These are phyloP conservation scores for Zaprionus taronus DNA, from an alignment of 1,140 invertebrate genomes.

Conservation along the genomic window DNA sequence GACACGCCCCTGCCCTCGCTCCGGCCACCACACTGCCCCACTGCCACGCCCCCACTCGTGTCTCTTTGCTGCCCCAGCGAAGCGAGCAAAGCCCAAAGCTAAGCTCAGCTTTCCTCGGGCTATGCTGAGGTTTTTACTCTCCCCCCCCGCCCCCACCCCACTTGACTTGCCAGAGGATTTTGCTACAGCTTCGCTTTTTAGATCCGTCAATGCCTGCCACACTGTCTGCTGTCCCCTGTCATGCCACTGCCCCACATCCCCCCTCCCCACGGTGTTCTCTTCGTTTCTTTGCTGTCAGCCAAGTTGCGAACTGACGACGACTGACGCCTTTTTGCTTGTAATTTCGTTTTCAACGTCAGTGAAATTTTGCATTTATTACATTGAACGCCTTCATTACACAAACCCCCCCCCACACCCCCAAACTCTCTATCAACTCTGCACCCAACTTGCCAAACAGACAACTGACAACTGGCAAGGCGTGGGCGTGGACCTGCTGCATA, in stretches of 20 bases:
- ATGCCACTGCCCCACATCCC: not conserved
- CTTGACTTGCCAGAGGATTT: not conserved
- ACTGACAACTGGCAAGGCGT: slow-evolving; percentile 67
- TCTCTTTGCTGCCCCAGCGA: slow-evolving; percentile 9
- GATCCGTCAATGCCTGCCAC: slow-evolving; percentile 14
- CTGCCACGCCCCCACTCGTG: not conserved
- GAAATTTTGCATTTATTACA: slow-evolving; percentile 82
- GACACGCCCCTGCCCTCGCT: slow-evolving; percentile 32
- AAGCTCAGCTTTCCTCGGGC: slow-evolving; percentile 36
- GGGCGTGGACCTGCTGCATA: slow-evolving; percentile 47
- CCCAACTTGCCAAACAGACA: slow-evolving; percentile 24
- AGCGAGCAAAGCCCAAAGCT: slow-evolving; percentile 51
- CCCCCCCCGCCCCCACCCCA: not conserved
- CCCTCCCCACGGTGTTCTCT: not conserved
- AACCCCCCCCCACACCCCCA: not conserved
- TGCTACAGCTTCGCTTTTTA: slow-evolving; percentile 9
- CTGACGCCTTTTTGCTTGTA: slow-evolving; percentile 45
- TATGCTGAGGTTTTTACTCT: slow-evolving; percentile 27
- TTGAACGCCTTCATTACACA: slow-evolving; percentile 80
- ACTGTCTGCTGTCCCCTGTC: not conserved
- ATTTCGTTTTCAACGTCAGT: slow-evolving; percentile 76
- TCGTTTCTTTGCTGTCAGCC: slow-evolving; percentile 28
- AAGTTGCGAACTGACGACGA: slow-evolving; percentile 37
- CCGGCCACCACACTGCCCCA: not conserved
- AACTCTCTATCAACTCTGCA: not conserved